Base-by-base conservation (phyloP, 1,140 invertebrate species). In the Gryllus bimaculatus region DNA sequence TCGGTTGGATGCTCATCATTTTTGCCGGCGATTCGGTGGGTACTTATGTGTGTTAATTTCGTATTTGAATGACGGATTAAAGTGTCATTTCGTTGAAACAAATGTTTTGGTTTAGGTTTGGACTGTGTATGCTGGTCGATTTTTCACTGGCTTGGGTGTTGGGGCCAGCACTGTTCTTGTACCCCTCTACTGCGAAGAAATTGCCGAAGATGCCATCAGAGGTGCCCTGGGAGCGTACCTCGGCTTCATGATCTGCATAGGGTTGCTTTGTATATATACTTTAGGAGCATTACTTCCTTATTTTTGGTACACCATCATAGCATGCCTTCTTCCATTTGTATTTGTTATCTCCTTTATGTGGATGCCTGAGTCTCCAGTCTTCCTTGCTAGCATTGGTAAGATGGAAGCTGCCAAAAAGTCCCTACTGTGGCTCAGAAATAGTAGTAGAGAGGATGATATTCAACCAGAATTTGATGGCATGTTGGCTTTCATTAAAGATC, bases 221-320 rank as follows among this genome's bases (percentile, higher is more conserved):
- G 95, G 95, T 18, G 89, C 92, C 1, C 86, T 96, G 0, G 94
- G 94, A 10, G 93, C 94, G 0, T 91, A 94, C 79, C 90, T 95
- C 80, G 94, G 96, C 83, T 85, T 95, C 8, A 93, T 93, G 82
- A 90, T 92, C 75, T 89, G 90, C 13, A 80, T 93, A 15, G 96
- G 96, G 8, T 91, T 96, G 81, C 84, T 96, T 0, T 89, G 92
- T 49, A 88, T 92, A 0, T 97, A 95, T 83, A 83, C 87, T 0
- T 87, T 95, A 66, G 96, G 96, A 0, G 91, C 94, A 0, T 93
- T 87, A 83, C 87, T 93, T 0, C 86, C 87, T 0, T 96, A 96
- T 86, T 8, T 80, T 7, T 83, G 82, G 76, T 80, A 88, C 48
- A 84, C 86, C 8, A 47, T 86, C 0, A 76, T 85, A 8, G 79